Evolutionary conservation across 2,797 vertebrate genomes (phyloP).

Genomic region (Trachurus trachurus): DNA sequence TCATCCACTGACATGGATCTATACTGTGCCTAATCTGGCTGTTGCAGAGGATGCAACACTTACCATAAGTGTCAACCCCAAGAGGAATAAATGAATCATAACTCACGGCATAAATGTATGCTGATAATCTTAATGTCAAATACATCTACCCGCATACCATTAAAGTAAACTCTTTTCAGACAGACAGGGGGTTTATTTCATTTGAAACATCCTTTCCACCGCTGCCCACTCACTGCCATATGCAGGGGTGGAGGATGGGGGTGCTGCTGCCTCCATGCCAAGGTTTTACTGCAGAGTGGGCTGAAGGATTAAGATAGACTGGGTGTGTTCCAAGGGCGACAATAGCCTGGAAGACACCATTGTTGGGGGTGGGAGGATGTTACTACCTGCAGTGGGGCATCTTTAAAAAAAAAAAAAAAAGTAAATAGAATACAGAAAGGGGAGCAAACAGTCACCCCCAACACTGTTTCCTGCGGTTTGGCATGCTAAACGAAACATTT

Average conservation of each 20-base stretch:
- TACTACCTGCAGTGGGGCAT: constrained; percentile 83
- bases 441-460: background rate
- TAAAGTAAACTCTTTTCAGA: constrained; percentile 52
- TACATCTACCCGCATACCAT: constrained; percentile 52
- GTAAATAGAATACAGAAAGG: constrained; percentile 19
- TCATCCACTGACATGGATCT: constrained; percentile 73
- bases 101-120: constrained; percentile 37
- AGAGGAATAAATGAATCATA: constrained; percentile 44
- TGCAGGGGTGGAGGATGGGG: constrained; percentile 74
- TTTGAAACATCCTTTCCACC: constrained; percentile 67
- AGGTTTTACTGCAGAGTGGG: constrained; percentile 86
- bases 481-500: constrained; percentile 18
- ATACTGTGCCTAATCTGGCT: constrained; percentile 46
- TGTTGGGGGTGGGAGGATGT: constrained; percentile 69
- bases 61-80: constrained; percentile 24
- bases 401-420: constrained; percentile 40
- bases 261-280: constrained; percentile 81
- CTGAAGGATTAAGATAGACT: constrained; percentile 86
- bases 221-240: constrained; percentile 80
- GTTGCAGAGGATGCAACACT: constrained; percentile 63
- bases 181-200: constrained; percentile 58
- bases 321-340: constrained; percentile 84
- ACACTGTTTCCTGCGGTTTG: constrained; percentile 22
- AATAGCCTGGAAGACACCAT: constrained; percentile 79
- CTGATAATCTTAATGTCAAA: constrained; percentile 54